Evolutionary conservation across 2,113 vertebrate genomes (phyloP), one percentile per base, ranked within the genome.

Genomic region (Numenius arquata): DNA sequence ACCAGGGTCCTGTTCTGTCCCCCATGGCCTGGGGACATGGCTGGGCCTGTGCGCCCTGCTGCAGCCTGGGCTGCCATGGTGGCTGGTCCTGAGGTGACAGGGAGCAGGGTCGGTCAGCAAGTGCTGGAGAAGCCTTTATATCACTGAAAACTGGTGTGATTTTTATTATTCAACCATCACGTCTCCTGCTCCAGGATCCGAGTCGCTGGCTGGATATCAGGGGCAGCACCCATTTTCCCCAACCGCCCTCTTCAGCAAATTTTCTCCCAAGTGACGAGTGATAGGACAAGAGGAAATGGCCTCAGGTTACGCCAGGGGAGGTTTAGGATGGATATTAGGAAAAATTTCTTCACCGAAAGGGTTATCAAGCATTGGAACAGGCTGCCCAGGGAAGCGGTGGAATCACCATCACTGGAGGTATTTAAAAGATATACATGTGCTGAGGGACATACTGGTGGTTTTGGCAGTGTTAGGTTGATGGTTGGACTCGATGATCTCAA

Each of bases 11-110:
- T 36, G 12, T 41, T 21, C 11, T 36, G 47, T 36, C 47, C 8
- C 13, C 3, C 26, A 1, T 9, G 9, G 50, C 19, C 17, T 25
- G 36, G n/a, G 48, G 40, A 19, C 5, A 3, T 0, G 7, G 32
- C 29, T 45, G n/a, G 32, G 43, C 27, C 71, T 68, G 16, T 8
- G 18, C 1, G 23, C 6, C 41, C 32, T 0, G 3, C 30, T 45
- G 82, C 14, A 12, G 25, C n/a, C 48, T 0, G 2, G 23, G 11
- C 4, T 73, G 73, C 40, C 7, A 7, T 19, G 61, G 47, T 38
- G 18, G 27, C 34, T 23, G 15, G 47, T 38, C 38, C 41, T 38
- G 38, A 52, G 53, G 53, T 74, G 61, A 11, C 8, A 7, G n/a
- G 26, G 18, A 48, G 11, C 0, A 1, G 32, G 27, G 20, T 50